phyloP scores from a whole-genome alignment of 2,888 invertebrate species.

The Chymomyza caudatula region DNA sequence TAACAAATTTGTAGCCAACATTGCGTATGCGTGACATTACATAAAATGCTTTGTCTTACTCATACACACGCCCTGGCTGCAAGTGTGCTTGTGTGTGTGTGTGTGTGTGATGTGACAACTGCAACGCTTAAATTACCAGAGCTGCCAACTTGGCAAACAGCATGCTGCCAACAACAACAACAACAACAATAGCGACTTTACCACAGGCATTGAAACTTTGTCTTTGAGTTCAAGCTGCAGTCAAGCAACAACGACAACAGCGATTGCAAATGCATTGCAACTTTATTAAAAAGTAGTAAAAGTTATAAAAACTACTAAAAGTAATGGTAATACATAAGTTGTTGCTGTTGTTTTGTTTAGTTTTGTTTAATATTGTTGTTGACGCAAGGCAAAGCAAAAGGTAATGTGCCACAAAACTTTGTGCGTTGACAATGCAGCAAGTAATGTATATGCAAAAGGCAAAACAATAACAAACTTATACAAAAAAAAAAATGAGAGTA shows the following conservation, averaged over 20 bases:
- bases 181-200: conserved; percentile 16
- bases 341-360: conserved; percentile 45
- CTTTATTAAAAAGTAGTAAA: conserved; percentile 72
- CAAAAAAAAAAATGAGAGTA: conserved; percentile 9
- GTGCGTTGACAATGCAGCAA: conserved; percentile 28
- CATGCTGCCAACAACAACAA: background rate
- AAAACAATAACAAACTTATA: conserved; percentile 4
- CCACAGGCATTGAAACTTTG: conserved; percentile 51
- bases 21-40: conserved; percentile 47
- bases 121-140: conserved; percentile 37
- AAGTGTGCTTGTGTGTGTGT: conserved; percentile 1
- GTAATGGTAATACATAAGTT: conserved; percentile 68
- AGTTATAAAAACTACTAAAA: conserved; percentile 69
- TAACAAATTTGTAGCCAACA: conserved; percentile 20
- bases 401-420: conserved; percentile 20
- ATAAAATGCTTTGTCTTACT: conserved; percentile 43
- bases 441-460: conserved; percentile 1
- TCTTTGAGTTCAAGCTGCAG: conserved; percentile 39
- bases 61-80: background rate
- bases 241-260: conserved; percentile 39
- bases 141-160: conserved; percentile 17
- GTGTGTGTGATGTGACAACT: background rate
- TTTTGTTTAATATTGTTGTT: conserved; percentile 1
- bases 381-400: conserved; percentile 15
- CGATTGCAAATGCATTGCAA: conserved; percentile 60